phyloP scores from a whole-genome alignment of 2,113 vertebrate genomes.

The Uria lomvia region DNA sequence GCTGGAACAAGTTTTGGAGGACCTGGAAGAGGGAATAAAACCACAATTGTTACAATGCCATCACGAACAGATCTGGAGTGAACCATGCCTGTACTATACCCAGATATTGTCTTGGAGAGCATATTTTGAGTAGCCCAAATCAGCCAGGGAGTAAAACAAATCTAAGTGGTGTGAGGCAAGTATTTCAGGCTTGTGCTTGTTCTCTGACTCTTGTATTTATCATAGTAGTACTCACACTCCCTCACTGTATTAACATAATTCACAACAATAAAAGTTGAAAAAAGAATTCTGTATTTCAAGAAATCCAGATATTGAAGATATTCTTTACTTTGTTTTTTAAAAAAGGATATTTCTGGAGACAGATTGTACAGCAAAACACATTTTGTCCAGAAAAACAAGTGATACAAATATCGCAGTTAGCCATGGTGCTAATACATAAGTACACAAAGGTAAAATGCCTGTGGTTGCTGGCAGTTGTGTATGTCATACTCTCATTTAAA shows the following conservation, averaged over 20 bases:
- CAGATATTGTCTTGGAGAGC: background rate
- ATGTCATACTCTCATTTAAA: background rate
- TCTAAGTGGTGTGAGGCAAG: background rate
- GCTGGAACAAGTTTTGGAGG: background rate
- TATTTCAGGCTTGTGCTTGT: background rate
- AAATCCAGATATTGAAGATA: background rate
- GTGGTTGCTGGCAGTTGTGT: background rate
- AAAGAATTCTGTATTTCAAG: background rate
- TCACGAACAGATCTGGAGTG: background rate
- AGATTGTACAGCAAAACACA: background rate
- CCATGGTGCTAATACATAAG: background rate
- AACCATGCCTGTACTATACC: background rate
- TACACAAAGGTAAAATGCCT: background rate
- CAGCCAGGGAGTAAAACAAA: background rate
- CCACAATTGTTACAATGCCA: background rate
- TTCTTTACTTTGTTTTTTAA: background rate
- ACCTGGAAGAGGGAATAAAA: background rate
- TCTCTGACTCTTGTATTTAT: background rate
- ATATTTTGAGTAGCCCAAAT: background rate
- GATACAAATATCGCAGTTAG: background rate
- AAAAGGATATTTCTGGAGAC: background rate
- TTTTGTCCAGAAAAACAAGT: background rate
- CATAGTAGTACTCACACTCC: background rate
- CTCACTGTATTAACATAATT: background rate
- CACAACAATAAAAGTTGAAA: background rate